Evolutionary conservation across 2,113 vertebrate species (phyloP).

Genomic region (Sus scrofa): T2T-Sscrofa CM000824.6:222110501-222111000

Average conservation of each 20-base stretch:
- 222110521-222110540: too few species aligned
- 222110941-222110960: background rate
- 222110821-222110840: background rate
- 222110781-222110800: background rate
- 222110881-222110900: background rate
- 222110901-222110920: background rate
- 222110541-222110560: too few species aligned
- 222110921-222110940: background rate
- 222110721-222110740: background rate
- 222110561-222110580: too few species aligned
- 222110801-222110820: background rate
- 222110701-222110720: background rate
- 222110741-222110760: background rate
- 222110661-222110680: too few species aligned
- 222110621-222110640: background rate
- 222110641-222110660: background rate
- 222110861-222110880: background rate
- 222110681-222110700: background rate
- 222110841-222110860: background rate
- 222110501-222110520: too few species aligned
- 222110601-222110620: background rate
- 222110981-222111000: background rate
- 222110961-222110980: background rate
- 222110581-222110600: too few species aligned
- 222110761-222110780: background rate